Evolutionary conservation across 2,888 invertebrate genomes (phyloP).

Genomic region (Conomelus anceps): DNA sequence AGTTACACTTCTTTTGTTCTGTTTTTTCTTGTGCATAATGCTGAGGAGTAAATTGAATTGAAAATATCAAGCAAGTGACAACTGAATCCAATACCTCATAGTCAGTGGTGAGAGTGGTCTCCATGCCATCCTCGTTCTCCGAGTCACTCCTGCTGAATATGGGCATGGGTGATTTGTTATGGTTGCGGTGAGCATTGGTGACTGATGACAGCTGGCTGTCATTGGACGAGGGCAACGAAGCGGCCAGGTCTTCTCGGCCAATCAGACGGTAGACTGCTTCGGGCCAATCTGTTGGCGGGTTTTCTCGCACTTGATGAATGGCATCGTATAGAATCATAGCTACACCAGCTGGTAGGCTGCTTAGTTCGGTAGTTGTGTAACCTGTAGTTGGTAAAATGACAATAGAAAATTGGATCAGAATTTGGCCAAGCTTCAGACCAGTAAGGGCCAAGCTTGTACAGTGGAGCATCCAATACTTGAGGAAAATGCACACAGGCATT

Average conservation of each 20-base stretch:
- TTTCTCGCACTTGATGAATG: slow-evolving; percentile 60
- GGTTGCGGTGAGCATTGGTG: background rate
- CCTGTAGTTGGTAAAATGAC: slow-evolving; percentile 43
- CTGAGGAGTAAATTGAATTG: no score
- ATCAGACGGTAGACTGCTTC: slow-evolving; percentile 62
- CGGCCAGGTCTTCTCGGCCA: slow-evolving; percentile 63
- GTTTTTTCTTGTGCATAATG: no score
- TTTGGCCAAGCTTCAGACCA: no score
- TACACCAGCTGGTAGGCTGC: slow-evolving; percentile 64
- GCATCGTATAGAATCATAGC: slow-evolving; percentile 60
- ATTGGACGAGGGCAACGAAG: slow-evolving; percentile 31
- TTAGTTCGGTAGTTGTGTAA: slow-evolving; percentile 60
- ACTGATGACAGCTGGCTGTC: background rate
- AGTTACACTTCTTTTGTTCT: no score
- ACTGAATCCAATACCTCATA: background rate
- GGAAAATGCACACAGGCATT: no score
- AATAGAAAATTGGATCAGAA: no score
- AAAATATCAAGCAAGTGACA: no score
- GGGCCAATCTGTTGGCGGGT: slow-evolving; percentile 68
- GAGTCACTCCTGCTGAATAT: background rate
- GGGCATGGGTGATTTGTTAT: slow-evolving; percentile 5
- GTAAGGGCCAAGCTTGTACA: no score
- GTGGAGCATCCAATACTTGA: no score
- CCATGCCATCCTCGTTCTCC: slow-evolving; percentile 56
- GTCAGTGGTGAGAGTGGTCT: background rate